Base-by-base conservation (phyloP, 2,888 invertebrate genomes). In the Hypena proboscidalis region DNA sequence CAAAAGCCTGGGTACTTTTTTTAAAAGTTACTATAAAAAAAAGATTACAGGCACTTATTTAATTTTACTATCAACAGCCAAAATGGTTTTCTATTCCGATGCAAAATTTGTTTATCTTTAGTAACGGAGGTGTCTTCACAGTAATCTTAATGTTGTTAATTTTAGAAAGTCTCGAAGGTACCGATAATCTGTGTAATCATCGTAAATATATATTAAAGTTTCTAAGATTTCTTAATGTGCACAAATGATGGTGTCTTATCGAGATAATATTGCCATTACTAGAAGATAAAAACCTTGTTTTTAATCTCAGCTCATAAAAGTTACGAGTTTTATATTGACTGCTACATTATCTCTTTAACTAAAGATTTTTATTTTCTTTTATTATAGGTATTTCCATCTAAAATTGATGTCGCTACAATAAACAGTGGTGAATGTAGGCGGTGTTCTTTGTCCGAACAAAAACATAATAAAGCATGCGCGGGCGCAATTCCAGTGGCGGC, bases 401-500 rank as follows among this genome's bases (percentile, higher is more conserved):
- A 44, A 54, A 50, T 36, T 22, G 9, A 35, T 57, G 49, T 56
- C 47, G 56, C 52, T 45, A 50, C 49, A 65, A 58, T 51, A 58
- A 51, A 64, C 51, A 48, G 42, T 58, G 35, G 46, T 44, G 35
- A 46, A 48, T 40, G 61, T 58, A 67, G 67, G 70, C 65, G 67
- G 74, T 74, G 52, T 72, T 72, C 73, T 70, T 74, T 76, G 71
- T 74, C 46, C 61, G 62, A 57, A 68, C 66, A 50, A 70, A 67
- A 72, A 70, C 70, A 63, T 64, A 69, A 74, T 72, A 71, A 70
- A 74, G 58, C 58, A 59, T 71, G 74, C 73, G 70, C 71, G 54
- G 48, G 74, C 74, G 76, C 78, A 74, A 69, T 63, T 68, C 70
- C 73, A 61, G 74, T 71, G 70, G 76, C 78, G 65, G 69, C 69